Percentiles rank a stretch among this genome's conserved stretches.
phyloP scores from a whole-genome alignment of 2,888 invertebrate genomes.

The Incurvaria masculella region DNA sequence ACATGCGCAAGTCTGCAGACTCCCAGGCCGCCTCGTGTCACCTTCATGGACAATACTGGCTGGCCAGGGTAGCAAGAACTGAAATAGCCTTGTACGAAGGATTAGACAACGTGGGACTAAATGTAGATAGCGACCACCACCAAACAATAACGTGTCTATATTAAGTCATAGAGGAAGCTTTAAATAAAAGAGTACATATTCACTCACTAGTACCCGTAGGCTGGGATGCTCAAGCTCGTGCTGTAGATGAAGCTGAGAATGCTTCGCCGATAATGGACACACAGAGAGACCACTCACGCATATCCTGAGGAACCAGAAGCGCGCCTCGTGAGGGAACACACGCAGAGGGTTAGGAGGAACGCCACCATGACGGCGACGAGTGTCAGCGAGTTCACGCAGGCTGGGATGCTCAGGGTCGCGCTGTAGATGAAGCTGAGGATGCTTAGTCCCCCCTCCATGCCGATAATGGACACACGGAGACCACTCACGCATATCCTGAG shows the following conservation, averaged over 20 bases:
- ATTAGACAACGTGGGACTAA: too few relatives aligned
- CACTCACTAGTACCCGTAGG: too few relatives aligned
- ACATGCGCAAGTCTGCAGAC: too few relatives aligned
- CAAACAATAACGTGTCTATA: too few relatives aligned
- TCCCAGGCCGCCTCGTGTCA: too few relatives aligned
- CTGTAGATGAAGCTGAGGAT: conserved; percentile 79
- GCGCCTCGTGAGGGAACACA: conserved; percentile 87
- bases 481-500: conserved; percentile 78
- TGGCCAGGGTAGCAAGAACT: too few relatives aligned
- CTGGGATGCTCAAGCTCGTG: conserved; percentile 81
- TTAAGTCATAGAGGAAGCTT: too few relatives aligned
- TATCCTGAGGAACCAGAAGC: conserved; percentile 91
- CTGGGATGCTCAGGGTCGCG: conserved; percentile 81
- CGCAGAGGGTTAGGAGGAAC: conserved; percentile 92
- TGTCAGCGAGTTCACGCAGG: conserved; percentile 88
- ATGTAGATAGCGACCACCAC: too few relatives aligned
- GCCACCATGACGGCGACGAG: conserved; percentile 75
- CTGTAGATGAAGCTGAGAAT: conserved; percentile 79
- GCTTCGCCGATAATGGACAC: conserved; percentile 53
- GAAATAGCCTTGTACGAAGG: too few relatives aligned
- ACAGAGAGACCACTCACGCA: conserved; percentile 59
- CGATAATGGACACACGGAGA: conserved; percentile 43
- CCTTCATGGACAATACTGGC: too few relatives aligned
- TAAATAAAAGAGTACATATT: too few relatives aligned
- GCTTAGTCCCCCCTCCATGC: conserved; percentile 92